Evolutionary conservation across 2,797 vertebrate species (phyloP).

Genomic region (Oreortyx pictus): DNA sequence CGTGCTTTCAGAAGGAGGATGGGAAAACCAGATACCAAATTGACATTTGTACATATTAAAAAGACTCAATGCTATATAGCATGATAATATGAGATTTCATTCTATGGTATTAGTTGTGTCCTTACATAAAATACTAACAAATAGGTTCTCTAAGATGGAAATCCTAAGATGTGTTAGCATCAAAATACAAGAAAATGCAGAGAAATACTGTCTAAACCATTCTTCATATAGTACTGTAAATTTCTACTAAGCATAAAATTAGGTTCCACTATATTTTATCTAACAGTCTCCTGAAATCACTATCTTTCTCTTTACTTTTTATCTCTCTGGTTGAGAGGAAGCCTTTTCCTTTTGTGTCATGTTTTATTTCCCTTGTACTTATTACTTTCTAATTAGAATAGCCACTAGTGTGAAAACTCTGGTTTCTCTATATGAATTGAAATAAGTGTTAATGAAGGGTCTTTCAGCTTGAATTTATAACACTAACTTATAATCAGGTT

Average conservation of each 20-base stretch:
- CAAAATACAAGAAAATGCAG: background rate
- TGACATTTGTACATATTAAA: background rate
- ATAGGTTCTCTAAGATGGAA: background rate
- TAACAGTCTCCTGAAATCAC: background rate
- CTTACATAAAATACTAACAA: background rate
- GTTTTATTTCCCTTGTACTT: background rate
- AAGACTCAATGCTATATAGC: background rate
- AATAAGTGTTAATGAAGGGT: background rate
- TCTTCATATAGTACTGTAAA: background rate
- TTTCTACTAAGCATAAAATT: background rate
- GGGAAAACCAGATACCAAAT: background rate
- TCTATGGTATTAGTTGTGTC: background rate
- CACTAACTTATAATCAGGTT: background rate
- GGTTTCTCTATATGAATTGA: background rate
- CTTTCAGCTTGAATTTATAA: background rate
- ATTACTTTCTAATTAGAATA: background rate
- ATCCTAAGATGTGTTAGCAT: background rate
- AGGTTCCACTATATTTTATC: background rate
- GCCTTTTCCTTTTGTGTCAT: rapidly evolving
- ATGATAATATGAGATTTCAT: rapidly evolving
- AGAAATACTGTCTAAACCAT: background rate
- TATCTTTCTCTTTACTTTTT: background rate
- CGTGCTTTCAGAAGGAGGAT: background rate
- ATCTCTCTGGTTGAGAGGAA: background rate
- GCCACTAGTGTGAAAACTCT: background rate